Conservation (phyloP, 2,797 vertebrate genomes). For the Channa striata region DNA sequence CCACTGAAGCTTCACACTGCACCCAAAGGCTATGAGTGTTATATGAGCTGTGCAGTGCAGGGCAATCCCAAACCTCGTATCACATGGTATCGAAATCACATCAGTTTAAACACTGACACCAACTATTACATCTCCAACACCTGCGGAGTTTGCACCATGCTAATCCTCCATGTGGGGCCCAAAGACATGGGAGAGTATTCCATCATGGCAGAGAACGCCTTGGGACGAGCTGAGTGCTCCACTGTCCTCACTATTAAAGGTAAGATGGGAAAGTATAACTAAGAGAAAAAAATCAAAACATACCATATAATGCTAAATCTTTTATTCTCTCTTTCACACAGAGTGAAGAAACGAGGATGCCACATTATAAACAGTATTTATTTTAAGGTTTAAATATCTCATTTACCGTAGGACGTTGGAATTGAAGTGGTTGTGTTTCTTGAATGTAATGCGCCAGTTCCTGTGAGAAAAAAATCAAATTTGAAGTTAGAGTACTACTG, state of each 20-base stretch:
- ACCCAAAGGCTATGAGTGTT: constrained; percentile 87
- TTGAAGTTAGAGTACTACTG: neutral
- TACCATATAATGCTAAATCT: neutral
- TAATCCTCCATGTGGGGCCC: constrained; percentile 82
- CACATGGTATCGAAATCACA: constrained; percentile 88
- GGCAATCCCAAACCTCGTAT: constrained; percentile 86
- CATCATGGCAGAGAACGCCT: constrained; percentile 83
- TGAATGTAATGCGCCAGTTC: constrained; percentile 11
- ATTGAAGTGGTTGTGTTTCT: constrained; percentile 18
- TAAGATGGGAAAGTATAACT: constrained; percentile 53
- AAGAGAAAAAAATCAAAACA: neutral
- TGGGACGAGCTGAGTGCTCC: constrained; percentile 84
- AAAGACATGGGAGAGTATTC: constrained; percentile 86
- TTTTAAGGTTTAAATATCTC: neutral
- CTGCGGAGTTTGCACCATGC: constrained; percentile 90
- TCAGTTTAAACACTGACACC: constrained; percentile 83
- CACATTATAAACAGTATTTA: neutral
- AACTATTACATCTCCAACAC: constrained; percentile 86
- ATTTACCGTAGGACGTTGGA: neutral
- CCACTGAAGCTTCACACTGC: constrained; percentile 87
- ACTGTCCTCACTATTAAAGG: constrained; percentile 87
- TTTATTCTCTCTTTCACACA: constrained; percentile 37
- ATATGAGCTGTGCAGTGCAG: constrained; percentile 91
- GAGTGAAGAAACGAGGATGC: constrained; percentile 59
- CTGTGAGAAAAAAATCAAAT: neutral